Base-by-base conservation (phyloP, 2,113 vertebrate species). In the Catharus fuscescens region DNA sequence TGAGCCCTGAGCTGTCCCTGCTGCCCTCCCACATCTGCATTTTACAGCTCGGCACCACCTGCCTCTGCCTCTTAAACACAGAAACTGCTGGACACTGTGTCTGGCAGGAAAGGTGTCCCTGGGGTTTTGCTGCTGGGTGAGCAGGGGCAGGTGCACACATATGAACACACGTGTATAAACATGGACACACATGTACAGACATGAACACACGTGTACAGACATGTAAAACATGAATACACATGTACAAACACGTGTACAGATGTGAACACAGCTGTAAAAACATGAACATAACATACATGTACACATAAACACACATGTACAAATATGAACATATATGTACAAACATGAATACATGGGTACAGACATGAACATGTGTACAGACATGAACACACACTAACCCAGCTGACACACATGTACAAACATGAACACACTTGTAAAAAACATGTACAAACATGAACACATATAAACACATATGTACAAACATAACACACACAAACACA, bases 51-150 rank as follows among this genome's bases (percentile, higher is more conserved):
- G 5, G 56, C 80, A 42, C 16, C 42, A 0, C 28, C 88, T 14
- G 4, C 16, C 48, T n/a, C 7, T 29, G 71, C 56, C 29, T 52
- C 56, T 11, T 2, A 2, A 36, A 40, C 15, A 1, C 0, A 4
- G 15, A 2, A 34, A 34, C 45, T 2, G 5, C 82, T 34, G 69
- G 21, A 12, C 7, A 3, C 2, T 29, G 38, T 4, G 54, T 4
- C 45, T 19, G 57, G 65, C 50, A 45, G 59, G 21, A 21, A 16
- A 44, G 32, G 17, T 2, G 5, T 3, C 52, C 40, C 70, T 2
- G 18, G 64, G 50, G 1, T 5, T 6, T 5, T 10, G 47, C 45
- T 32, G 59, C 14, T 8, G 16, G 54, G 54, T 0, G 24, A 52
- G 62, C 62, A 6, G 76, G n/a, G 44, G 14, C 12, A 5, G 50